Conservation (phyloP, 2,888 invertebrate genomes). For the Mythimna ferrago region DNA sequence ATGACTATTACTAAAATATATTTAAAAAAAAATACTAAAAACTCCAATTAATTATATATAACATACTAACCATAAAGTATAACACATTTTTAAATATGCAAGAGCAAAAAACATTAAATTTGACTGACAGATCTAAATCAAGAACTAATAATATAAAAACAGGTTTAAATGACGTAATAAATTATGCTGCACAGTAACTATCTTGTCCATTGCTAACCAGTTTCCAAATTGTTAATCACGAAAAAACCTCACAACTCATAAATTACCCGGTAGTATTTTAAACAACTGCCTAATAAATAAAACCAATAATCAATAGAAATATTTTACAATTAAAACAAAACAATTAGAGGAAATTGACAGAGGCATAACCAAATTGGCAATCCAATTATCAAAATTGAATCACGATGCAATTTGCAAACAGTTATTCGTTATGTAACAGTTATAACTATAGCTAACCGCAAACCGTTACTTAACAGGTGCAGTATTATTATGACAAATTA, state of each 20-base stretch:
- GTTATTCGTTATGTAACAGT: constrained; percentile 48
- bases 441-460: constrained; percentile 34
- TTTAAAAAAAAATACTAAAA: rapidly evolving
- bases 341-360: constrained; percentile 30
- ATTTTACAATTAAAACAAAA: constrained; percentile 49
- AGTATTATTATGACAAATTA: background rate
- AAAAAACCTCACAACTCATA: constrained; percentile 16
- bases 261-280: constrained; percentile 50
- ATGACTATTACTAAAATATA: background rate
- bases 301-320: constrained; percentile 26
- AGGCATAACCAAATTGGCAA: constrained; percentile 29
- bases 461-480: constrained; percentile 36
- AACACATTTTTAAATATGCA: background rate
- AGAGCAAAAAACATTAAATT: background rate
- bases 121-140: constrained; percentile 35
- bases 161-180: constrained; percentile 35
- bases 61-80: background rate
- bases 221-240: constrained; percentile 33
- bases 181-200: constrained; percentile 22
- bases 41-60: background rate
- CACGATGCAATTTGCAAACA: constrained; percentile 57
- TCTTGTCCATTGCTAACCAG: constrained; percentile 39
- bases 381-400: constrained; percentile 62
- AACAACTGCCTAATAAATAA: constrained; percentile 34
- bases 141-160: constrained; percentile 24